phyloP scores from a whole-genome alignment of 2,113 vertebrate species.

The Megaceryle torquata region DNA sequence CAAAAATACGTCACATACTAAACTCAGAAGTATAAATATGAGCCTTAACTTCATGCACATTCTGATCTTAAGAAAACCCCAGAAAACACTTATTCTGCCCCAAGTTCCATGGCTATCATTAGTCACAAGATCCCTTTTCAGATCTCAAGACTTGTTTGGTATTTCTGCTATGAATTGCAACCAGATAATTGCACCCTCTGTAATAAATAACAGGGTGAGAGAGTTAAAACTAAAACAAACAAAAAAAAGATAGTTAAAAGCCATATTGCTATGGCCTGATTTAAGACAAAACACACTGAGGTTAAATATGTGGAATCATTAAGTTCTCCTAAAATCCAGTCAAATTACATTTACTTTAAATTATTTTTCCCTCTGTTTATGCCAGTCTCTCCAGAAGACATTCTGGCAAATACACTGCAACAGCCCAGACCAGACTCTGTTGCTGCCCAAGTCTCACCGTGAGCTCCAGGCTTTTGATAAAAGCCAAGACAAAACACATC shows the following conservation, averaged over 20 bases:
- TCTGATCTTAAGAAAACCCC: not conserved
- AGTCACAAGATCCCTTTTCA: not conserved
- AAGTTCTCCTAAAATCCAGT: not conserved
- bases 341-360: not conserved
- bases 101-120: not conserved
- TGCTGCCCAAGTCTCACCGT: not conserved
- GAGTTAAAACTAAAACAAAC: not conserved
- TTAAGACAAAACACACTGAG: not conserved
- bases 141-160: not conserved
- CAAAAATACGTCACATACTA: not conserved
- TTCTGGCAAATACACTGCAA: too few relatives aligned
- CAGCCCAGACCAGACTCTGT: not conserved
- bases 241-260: not conserved
- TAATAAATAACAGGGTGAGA: not conserved
- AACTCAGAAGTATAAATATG: not conserved
- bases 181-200: not conserved
- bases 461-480: not conserved
- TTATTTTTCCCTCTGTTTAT: not conserved
- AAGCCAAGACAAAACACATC: not conserved
- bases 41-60: not conserved
- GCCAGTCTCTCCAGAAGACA: not conserved
- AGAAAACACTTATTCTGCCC: not conserved
- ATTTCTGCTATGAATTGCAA: not conserved
- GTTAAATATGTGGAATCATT: not conserved
- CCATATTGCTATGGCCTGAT: not conserved